Evolutionary conservation across 1,140 invertebrate species (phyloP), one percentile per base, ranked within the genome.

Genomic region (Mycetomoellerius zeteki): DNA sequence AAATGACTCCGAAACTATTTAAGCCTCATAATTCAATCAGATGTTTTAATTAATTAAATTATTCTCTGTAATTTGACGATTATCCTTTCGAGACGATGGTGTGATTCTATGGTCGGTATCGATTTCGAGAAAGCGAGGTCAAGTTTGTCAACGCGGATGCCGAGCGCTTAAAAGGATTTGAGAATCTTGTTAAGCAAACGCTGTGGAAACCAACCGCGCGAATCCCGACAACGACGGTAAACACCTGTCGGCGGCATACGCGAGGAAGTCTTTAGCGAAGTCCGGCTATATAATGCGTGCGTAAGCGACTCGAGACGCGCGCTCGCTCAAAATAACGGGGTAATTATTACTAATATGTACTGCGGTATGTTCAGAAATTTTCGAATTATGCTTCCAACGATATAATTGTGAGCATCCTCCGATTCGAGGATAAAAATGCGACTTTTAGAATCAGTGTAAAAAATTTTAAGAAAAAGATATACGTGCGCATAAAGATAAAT

Each of bases 151-250:
- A 88, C 52, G 56, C 60, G 75, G 87, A 85, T 85, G 89, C 88
- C 85, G 88, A 91, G 78, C 88, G 87, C 91, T 90, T 92, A 93
- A 94, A 92, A 93, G 93, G 94, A 93, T 95, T 95, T 92, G 86
- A 67, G 90, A 93, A 94, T 94, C 93, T 94, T 91, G 93, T 95
- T 95, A 95, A 89, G 88, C 85, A 90, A 91, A 92, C 89, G 90
- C 91, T 89, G 30, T 67, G 90, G 93, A 93, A 93, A 92, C 89
- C 92, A 92, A 92, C 84, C 91, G 88, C 91, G 92, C 88, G 93
- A 94, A 94, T 94, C 92, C 93, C 87, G 81, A 93, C 93, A 93
- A 94, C 90, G 84, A 75, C 91, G 72, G 27, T 37, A 86, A 87
- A 87, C 85, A 86, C 69, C 82, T 37, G 71, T 52, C 54, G 67